phyloP scores from a whole-genome alignment of 2,797 vertebrate genomes.

The Tolypeutes matacus region DNA sequence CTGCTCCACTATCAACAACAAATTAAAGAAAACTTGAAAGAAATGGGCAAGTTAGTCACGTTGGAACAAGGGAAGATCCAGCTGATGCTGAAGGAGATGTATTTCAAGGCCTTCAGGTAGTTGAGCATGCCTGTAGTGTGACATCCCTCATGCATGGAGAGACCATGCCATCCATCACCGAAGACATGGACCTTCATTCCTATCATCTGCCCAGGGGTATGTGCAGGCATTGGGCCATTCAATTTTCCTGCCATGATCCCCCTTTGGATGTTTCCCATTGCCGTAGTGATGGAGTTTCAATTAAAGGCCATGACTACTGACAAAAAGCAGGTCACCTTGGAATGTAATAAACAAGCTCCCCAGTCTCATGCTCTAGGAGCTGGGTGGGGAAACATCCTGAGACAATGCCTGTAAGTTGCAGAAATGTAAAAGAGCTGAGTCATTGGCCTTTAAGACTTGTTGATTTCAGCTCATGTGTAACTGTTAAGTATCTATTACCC shows the following conservation, averaged over 20 bases:
- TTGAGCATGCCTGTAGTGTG: conserved; percentile 96
- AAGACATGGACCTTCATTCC: conserved; percentile 97
- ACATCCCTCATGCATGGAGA: conserved; percentile 97
- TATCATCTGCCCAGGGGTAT: conserved; percentile 95
- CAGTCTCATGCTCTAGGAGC: too few relatives aligned
- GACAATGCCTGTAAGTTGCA: too few relatives aligned
- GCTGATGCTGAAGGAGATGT: conserved; percentile 98
- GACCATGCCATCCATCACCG: conserved; percentile 96
- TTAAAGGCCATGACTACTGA: too few relatives aligned
- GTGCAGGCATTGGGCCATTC: conserved; percentile 96
- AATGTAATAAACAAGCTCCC: too few relatives aligned
- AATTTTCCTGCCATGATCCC: conserved; percentile 99
- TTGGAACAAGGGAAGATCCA: conserved; percentile 97
- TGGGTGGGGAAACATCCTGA: too few relatives aligned
- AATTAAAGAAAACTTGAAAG: conserved; percentile 99
- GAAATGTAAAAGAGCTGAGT: too few relatives aligned
- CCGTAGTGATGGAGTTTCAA: too few relatives aligned
- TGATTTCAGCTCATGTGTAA: too few relatives aligned
- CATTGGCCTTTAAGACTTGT: too few relatives aligned
- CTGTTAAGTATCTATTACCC: too few relatives aligned
- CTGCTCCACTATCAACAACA: conserved; percentile 97
- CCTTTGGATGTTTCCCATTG: conserved; percentile 99
- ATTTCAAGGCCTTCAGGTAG: conserved; percentile 98
- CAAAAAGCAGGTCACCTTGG: too few relatives aligned
- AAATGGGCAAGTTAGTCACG: conserved; percentile 95